Base-by-base conservation (phyloP, 1,140 invertebrate species). In the Hirudo medicinalis region DNA sequence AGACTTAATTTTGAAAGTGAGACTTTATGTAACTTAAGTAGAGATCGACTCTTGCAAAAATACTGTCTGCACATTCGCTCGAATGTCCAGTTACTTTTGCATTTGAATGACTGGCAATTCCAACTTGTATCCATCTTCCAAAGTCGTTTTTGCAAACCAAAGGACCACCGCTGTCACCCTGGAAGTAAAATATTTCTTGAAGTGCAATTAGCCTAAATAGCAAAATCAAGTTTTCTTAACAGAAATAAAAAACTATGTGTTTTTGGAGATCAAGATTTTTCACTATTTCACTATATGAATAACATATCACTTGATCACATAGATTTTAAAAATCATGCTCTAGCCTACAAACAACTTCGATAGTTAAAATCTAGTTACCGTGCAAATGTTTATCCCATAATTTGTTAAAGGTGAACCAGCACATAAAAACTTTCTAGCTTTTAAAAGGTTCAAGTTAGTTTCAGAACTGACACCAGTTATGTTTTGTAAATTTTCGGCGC, bases 131-230 rank as follows among this genome's bases (percentile, higher is more conserved):
- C 57, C 57, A 63, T 9, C 22, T 32, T 13, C 57, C 57, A 63
- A 25, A 25, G 13, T 25, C 57, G 57, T 63, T 63, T 63, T 32
- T 63, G 15, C 57, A 63, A 25, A 63, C 57, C 8, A 25, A 63
- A 32, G 57, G 57, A 22, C 57, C 57, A 25, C 57, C 57, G 57
- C 19, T 22, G 29, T 63, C 57, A 63, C 57, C 57, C 57, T 63
- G 20, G 32, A 49, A 49, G 43, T 49, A 17, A 49, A 49, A 49
- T 49, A 49, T 15, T 49, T 49, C 13, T 15, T 49, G 43, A 49
- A 15, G 43, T 8, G 13, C 1, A 49, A 15, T 49, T 49, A 17
- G 43, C 11, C 43, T 13, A 49, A 49, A 49, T 9, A 49, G 2
- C 32, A 36, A n/a, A n/a, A 36, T 36, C 2, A 36, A 36, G 6